Base-by-base conservation (phyloP, 30 jellyfish, hydroid and myxozoan species). In the Pseudorhiza aurosa region DNA sequence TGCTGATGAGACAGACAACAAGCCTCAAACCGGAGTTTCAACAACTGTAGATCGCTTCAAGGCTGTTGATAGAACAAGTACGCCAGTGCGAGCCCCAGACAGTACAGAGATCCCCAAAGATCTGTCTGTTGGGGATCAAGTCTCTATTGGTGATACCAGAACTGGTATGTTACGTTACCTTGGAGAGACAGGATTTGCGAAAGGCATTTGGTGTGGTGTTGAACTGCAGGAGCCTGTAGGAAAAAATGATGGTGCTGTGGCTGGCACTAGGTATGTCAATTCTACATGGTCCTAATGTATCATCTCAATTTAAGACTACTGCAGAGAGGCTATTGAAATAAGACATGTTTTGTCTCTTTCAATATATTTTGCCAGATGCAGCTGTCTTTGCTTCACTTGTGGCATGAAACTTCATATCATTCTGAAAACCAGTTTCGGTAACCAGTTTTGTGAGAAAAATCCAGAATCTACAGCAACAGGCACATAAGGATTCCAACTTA, bases 181-280 rank as follows among this genome's bases (percentile, higher is more conserved):
- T 24, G 99, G 99, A 11, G 77, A 74, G 69, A 86, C 99, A 8
- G 99, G 95, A 12, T 93, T 93, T 93, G 99, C 99, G 4, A 93
- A 93, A 47, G 99, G 99, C 1, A 76, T 88, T 14, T 93, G 99
- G 99, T 93, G 99, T 93, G 99, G 99, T 47, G 96, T 93, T 58
- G 99, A 93, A 31, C 71, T 93, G 36, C 83, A 56, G 36, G 96
- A 85, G 75, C 95, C 97, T 26, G 75, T 46, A 26, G 99, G 99
- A 36, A 93, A 93, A 51, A 93, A 93, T 74, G 99, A 93, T 60
- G 99, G 99, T 11, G 99, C 99, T 33, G 99, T 93, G 14, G 99
- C 99, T 1, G 99, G 99, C n/a, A 93, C 99, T 30, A 80, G 99
- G 99, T 93, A 65, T 2, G 49, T 15, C 5, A 12, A 39, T 7